These are phyloP conservation scores for Ramphastos sulfuratus DNA, from an alignment of 2,113 vertebrate species.

Conservation along the genomic window DNA sequence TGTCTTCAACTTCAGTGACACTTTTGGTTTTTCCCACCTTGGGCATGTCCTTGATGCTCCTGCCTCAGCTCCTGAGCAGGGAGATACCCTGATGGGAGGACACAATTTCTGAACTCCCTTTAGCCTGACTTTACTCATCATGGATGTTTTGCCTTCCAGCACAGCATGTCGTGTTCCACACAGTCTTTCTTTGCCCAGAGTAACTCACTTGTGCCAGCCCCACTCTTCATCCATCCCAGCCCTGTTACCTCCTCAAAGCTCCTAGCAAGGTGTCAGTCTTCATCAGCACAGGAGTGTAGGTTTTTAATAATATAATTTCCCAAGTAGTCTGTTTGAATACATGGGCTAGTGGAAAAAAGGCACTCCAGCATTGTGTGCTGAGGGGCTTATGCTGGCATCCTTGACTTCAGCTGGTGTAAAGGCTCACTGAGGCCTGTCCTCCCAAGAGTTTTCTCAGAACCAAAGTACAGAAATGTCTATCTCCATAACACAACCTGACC, in stretches of 20 bases:
- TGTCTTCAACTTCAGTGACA: not conserved
- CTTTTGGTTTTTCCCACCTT: not conserved
- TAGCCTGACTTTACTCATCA: not conserved
- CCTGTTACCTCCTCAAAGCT: not conserved
- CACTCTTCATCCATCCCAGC: not conserved
- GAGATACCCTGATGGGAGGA: not conserved
- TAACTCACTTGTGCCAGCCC: not conserved
- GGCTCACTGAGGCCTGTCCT: not conserved
- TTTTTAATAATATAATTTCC: not conserved
- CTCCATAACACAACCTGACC: not conserved
- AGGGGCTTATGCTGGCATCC: accelerated
- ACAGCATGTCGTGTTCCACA: accelerated
- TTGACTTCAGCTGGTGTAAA: not conserved
- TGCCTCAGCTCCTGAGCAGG: not conserved
- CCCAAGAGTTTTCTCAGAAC: not conserved
- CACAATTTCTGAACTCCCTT: not conserved
- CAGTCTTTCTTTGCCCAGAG: not conserved
- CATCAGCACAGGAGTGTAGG: not conserved
- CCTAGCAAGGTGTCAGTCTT: not conserved
- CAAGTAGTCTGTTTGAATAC: not conserved
- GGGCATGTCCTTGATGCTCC: not conserved
- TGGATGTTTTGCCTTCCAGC: not conserved
- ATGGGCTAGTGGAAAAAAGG: not conserved
- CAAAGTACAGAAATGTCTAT: not conserved
- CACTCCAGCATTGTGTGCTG: not conserved